phyloP scores from a whole-genome alignment of 2,113 vertebrate genomes.

The Cheirogaleus medius region DNA sequence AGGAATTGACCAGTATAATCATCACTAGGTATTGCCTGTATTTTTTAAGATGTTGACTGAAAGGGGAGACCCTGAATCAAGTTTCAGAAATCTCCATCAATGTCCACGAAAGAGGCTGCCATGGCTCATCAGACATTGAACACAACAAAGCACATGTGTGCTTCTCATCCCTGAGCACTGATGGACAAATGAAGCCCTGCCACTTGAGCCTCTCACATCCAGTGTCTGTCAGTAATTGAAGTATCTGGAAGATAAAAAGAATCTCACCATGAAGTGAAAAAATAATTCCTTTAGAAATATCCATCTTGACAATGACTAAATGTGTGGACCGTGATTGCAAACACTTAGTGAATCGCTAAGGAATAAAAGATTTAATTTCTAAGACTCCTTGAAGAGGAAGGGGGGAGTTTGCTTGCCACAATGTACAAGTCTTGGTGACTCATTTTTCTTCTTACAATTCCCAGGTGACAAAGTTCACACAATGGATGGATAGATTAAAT shows the following conservation, averaged over 20 bases:
- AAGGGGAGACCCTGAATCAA: neutral
- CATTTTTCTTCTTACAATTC: conserved; percentile 25
- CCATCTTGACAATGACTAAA: conserved; percentile 68
- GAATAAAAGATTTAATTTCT: conserved; percentile 65
- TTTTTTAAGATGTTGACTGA: neutral
- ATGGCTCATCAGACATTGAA: neutral
- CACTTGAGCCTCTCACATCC: conserved; percentile 63
- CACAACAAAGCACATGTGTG: neutral
- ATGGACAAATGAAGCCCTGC: neutral
- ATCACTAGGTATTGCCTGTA: neutral
- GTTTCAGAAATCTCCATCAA: neutral
- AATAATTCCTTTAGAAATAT: conserved; percentile 75
- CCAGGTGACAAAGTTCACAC: conserved; percentile 54
- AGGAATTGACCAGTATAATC: neutral
- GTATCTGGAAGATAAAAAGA: conserved; percentile 81
- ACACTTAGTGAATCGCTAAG: conserved; percentile 54
- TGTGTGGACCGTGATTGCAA: conserved; percentile 48
- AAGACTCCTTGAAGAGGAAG: neutral
- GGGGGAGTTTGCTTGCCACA: neutral
- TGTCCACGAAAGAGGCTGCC: neutral
- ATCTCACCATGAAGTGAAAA: conserved; percentile 82
- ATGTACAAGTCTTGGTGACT: neutral
- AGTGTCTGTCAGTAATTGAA: conserved; percentile 81
- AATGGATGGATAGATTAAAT: conserved; percentile 68
- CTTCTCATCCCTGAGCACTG: neutral